These are phyloP conservation scores for Alcis repandata DNA, from an alignment of 2,888 invertebrate species.

Conservation along the genomic window DNA sequence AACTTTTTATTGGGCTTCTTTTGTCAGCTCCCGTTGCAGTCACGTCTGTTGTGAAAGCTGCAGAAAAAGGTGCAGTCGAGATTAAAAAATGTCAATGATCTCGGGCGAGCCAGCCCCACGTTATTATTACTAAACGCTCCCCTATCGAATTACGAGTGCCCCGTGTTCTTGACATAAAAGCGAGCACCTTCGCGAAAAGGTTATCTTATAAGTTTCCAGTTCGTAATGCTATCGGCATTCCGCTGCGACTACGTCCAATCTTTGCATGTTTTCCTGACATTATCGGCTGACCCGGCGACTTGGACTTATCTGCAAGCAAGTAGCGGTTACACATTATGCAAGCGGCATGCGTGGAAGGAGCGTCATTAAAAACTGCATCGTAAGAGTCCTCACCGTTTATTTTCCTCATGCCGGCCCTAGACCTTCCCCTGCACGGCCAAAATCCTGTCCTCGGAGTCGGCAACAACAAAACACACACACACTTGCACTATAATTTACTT, in stretches of 20 bases:
- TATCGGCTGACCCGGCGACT: constrained; percentile 64
- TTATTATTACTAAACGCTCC: constrained; percentile 66
- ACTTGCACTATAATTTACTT: constrained; percentile 70
- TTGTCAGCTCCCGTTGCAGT: constrained; percentile 44
- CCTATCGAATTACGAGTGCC: constrained; percentile 64
- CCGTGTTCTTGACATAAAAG: constrained; percentile 63
- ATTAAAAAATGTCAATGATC: constrained; percentile 50
- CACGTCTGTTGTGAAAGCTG: constrained; percentile 43
- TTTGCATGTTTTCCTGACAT: constrained; percentile 49
- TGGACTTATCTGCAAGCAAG: constrained; percentile 64
- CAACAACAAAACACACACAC: constrained; percentile 82
- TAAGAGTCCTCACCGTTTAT: constrained; percentile 77
- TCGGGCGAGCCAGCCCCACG: constrained; percentile 47
- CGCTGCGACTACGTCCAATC: constrained; percentile 45
- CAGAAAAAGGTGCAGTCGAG: constrained; percentile 40
- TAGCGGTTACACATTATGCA: constrained; percentile 45
- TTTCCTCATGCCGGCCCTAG: constrained; percentile 83
- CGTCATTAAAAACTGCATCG: constrained; percentile 42
- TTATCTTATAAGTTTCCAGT: constrained; percentile 56
- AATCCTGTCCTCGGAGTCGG: constrained; percentile 75
- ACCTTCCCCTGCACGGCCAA: constrained; percentile 79
- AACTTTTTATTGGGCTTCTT: constrained; percentile 62
- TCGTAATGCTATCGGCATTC: constrained; percentile 45
- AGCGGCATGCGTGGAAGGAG: constrained; percentile 38
- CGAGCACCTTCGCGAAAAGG: constrained; percentile 58